phyloP scores from a whole-genome alignment of 2,888 invertebrate species.

The Agonopterix heracliana region DNA sequence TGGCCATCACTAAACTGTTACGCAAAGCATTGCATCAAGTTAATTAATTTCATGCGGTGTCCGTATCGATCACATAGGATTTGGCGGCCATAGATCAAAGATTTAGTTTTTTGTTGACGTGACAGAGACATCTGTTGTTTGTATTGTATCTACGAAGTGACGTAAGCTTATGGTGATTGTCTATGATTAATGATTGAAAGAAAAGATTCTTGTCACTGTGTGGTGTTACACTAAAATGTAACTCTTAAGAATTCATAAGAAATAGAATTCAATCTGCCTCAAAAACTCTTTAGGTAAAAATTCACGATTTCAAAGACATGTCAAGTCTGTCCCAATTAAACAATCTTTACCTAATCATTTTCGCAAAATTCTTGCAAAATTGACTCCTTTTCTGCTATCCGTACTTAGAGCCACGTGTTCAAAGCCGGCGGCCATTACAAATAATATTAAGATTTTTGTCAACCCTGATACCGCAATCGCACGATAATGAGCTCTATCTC shows the following conservation, averaged over 20 bases:
- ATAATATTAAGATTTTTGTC: constrained; percentile 34
- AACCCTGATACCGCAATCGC: constrained; percentile 14
- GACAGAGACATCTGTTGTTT: constrained; percentile 16
- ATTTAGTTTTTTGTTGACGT: constrained; percentile 46
- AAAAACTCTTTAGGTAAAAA: too few relatives aligned
- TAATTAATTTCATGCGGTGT: constrained; percentile 56
- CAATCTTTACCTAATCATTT: too few relatives aligned
- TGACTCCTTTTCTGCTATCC: constrained; percentile 11
- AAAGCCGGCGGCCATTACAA: constrained; percentile 7
- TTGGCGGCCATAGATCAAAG: constrained; percentile 46
- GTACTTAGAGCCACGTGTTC: constrained; percentile 22
- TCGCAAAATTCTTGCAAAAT: too few relatives aligned
- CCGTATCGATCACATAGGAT: constrained; percentile 57
- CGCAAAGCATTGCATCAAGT: constrained; percentile 32
- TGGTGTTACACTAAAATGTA: too few relatives aligned
- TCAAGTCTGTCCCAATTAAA: too few relatives aligned
- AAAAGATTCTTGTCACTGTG: not conserved
- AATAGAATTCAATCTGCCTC: too few relatives aligned
- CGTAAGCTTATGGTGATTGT: not conserved
- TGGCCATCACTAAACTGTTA: constrained; percentile 8
- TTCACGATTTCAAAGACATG: too few relatives aligned
- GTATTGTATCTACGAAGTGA: not conserved
- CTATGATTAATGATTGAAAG: not conserved
- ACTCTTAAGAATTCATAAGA: too few relatives aligned
- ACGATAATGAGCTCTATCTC: constrained; percentile 12